These are phyloP conservation scores for Rafetus swinhoei DNA, from an alignment of 2,113 vertebrate species.

Conservation along the genomic window DNA sequence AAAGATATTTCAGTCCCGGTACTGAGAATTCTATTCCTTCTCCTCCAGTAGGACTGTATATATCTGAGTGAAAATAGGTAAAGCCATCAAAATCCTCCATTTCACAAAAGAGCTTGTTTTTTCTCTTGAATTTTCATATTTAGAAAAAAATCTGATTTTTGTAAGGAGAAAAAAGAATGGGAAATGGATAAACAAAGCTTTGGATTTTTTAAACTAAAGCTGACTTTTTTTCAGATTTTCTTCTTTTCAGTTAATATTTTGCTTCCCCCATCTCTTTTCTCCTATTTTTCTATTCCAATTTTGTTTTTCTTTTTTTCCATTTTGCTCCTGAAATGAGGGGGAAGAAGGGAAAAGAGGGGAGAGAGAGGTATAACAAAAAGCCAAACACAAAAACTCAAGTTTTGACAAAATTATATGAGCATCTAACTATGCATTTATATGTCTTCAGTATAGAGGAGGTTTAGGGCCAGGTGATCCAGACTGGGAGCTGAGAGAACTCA, in stretches of 20 bases:
- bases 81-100: background rate
- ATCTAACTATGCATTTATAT: background rate
- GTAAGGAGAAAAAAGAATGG: background rate
- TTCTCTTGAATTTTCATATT: too few relatives aligned
- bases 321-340: background rate
- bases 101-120: background rate
- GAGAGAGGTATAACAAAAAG: background rate
- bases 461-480: background rate
- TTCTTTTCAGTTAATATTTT: background rate
- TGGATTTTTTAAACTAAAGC: background rate
- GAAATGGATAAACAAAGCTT: background rate
- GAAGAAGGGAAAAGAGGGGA: background rate
- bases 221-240: background rate
- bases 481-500: slow-evolving; percentile 36
- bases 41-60: background rate
- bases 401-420: background rate
- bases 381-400: background rate
- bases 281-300: background rate
- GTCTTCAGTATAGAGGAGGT: background rate
- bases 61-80: background rate
- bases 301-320: background rate
- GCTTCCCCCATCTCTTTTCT: background rate
- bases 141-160: background rate
- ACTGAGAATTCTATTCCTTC: background rate
- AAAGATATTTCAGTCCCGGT: background rate